Percentiles rank a stretch among this genome's conserved stretches.
Conservation (phyloP, 2,888 invertebrate species). For the Mylabris sibirica region DNA sequence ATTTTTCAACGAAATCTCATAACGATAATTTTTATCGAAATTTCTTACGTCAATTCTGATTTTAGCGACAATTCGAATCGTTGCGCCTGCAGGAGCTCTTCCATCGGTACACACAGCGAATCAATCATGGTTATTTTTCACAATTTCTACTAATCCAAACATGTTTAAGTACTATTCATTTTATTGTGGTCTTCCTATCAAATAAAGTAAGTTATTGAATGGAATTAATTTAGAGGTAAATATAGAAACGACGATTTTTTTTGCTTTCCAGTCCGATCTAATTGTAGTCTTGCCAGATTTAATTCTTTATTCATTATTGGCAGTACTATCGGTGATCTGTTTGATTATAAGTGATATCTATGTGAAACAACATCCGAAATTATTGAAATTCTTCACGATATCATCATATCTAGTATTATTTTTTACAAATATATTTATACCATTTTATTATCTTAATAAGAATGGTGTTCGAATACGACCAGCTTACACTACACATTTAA, state of each 20-base stretch:
- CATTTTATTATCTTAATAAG: conserved; percentile 66
- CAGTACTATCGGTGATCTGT: conserved; percentile 60
- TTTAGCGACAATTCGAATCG: conserved; percentile 79
- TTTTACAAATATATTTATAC: conserved; percentile 70
- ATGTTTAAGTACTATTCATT: conserved; percentile 70
- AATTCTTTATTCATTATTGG: conserved; percentile 59
- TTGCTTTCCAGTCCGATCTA: conserved; percentile 16
- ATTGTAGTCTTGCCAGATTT: conserved; percentile 58
- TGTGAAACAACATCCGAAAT: conserved; percentile 40
- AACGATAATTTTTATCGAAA: neutral
- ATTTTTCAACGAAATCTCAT: neutral
- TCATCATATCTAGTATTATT: conserved; percentile 61
- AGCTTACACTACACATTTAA: conserved; percentile 74
- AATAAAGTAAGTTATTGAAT: conserved; percentile 29
- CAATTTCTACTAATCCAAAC: conserved; percentile 77
- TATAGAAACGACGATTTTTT: conserved; percentile 19
- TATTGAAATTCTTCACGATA: conserved; percentile 49
- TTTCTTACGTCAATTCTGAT: conserved; percentile 41
- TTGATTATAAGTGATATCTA: conserved; percentile 61
- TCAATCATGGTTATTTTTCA: conserved; percentile 80
- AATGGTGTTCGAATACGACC: conserved; percentile 67
- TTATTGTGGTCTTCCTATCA: conserved; percentile 57
- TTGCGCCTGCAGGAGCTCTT: conserved; percentile 79
- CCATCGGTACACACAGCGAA: conserved; percentile 76
- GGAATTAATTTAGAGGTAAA: neutral